A percentile compares a stretch with the other conserved stretches of the same genome.
These are phyloP conservation scores for Acrocera orbiculus DNA, from an alignment of 2,888 invertebrate genomes.

Conservation along the genomic window DNA sequence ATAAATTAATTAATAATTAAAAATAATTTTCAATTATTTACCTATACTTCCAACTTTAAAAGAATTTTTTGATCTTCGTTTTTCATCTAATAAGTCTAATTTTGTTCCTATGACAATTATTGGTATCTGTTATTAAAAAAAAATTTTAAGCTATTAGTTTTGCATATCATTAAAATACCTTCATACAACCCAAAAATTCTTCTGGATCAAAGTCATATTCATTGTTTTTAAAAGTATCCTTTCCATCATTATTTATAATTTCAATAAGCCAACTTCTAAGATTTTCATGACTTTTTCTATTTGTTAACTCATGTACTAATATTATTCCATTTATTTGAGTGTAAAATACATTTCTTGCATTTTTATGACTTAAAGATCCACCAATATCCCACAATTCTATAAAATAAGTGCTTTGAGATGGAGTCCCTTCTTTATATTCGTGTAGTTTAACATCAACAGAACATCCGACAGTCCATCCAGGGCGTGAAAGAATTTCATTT, in stretches of 20 bases:
- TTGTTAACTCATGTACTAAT: constrained; percentile 90
- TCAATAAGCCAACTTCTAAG: constrained; percentile 86
- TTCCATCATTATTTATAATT: constrained; percentile 57
- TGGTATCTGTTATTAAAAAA: constrained; percentile 52
- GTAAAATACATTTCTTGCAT: constrained; percentile 87
- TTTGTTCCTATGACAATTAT: constrained; percentile 91
- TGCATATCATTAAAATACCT: constrained; percentile 30
- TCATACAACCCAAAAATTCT: constrained; percentile 66
- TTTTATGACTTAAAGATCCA: constrained; percentile 82
- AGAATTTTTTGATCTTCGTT: constrained; percentile 35
- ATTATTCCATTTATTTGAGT: constrained; percentile 89
- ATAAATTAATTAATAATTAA: neutral
- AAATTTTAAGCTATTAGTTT: neutral
- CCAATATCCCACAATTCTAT: constrained; percentile 96
- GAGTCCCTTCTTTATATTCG: constrained; percentile 86
- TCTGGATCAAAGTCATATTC: constrained; percentile 55
- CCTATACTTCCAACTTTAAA: constrained; percentile 28
- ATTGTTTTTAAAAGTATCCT: constrained; percentile 19
- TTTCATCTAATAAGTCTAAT: constrained; percentile 65
- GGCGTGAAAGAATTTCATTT: constrained; percentile 65
- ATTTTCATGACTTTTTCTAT: constrained; percentile 88
- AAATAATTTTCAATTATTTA: constrained; percentile 11
- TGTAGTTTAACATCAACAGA: constrained; percentile 91
- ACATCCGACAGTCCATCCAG: constrained; percentile 93
- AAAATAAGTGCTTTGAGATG: constrained; percentile 76